Conservation (phyloP, 1,140 invertebrate species). For the Habropoda laboriosa region DNA sequence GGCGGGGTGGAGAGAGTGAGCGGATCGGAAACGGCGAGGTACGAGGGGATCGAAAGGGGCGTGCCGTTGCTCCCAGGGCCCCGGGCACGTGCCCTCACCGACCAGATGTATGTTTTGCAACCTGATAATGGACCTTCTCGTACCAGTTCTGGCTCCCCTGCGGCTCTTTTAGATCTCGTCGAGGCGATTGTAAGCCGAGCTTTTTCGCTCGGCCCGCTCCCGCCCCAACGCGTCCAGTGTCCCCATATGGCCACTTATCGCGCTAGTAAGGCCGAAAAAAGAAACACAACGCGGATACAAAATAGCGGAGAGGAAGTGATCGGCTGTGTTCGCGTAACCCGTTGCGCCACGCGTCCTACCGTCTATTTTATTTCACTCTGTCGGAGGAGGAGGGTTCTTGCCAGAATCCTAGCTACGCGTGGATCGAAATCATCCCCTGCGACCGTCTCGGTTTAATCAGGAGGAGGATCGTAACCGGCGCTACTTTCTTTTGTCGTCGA, state of each 20-base stretch:
- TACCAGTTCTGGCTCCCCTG: constrained; percentile 74
- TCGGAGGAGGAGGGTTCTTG: too few relatives aligned
- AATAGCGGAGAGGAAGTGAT: constrained; percentile 32
- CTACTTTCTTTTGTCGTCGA: constrained; percentile 58
- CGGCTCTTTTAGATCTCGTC: constrained; percentile 79
- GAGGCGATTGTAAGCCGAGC: constrained; percentile 78
- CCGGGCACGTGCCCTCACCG: constrained; percentile 73
- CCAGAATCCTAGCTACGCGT: too few relatives aligned
- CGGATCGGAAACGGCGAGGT: constrained; percentile 12
- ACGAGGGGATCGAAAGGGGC: constrained; percentile 64
- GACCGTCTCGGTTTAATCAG: constrained; percentile 48
- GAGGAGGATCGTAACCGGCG: constrained; percentile 38
- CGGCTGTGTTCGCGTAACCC: constrained; percentile 1
- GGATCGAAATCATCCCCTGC: constrained; percentile 58
- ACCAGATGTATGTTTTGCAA: constrained; percentile 81
- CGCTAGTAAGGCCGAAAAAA: constrained; percentile 63
- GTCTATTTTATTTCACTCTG: not conserved
- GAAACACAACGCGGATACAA: constrained; percentile 47
- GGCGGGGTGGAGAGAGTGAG: not conserved
- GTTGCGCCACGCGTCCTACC: not conserved
- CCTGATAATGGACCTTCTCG: constrained; percentile 80
- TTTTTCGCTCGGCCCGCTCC: constrained; percentile 71
- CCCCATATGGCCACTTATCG: constrained; percentile 78
- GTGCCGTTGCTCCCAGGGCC: constrained; percentile 70
- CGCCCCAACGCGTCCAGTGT: constrained; percentile 68